Conservation (phyloP, 2,888 invertebrate genomes). For the Dendrolimus pini region DNA sequence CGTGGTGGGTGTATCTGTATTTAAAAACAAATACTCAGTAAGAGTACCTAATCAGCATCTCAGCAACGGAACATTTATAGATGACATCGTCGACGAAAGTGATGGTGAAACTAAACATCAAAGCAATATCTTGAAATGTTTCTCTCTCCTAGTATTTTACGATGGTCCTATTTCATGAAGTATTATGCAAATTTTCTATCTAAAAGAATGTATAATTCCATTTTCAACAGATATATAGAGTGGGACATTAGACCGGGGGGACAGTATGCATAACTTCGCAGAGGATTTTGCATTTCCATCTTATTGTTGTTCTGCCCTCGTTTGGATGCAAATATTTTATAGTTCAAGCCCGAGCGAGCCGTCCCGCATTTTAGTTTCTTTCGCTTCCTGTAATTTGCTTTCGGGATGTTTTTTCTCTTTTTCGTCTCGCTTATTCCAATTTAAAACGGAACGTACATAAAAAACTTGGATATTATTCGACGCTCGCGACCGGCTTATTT, state of each 20-base stretch:
- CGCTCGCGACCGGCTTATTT: constrained; percentile 16
- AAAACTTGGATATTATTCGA: constrained; percentile 30
- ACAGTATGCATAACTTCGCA: constrained; percentile 46
- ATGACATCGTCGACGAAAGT: no score
- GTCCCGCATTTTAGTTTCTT: constrained; percentile 55
- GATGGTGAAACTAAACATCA: no score
- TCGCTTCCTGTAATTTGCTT: constrained; percentile 60
- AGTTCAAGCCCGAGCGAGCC: constrained; percentile 50
- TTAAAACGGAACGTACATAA: constrained; percentile 48
- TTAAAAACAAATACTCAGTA: no score
- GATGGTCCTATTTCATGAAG: no score
- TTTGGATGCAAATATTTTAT: constrained; percentile 70
- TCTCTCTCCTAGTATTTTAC: no score
- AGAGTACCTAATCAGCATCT: no score
- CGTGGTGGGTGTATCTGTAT: no score
- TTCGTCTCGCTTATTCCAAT: constrained; percentile 51
- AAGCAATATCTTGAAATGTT: no score
- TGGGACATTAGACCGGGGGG: constrained; percentile 31
- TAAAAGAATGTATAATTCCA: constrained; percentile 7
- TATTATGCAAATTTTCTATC: no score
- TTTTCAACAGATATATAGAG: constrained; percentile 27
- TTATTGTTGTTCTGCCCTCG: constrained; percentile 59
- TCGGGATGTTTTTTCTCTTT: constrained; percentile 40
- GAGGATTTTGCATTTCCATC: constrained; percentile 58
- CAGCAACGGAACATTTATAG: no score